phyloP scores from a whole-genome alignment of 2,888 invertebrate genomes.

The Oegoconia quadripuncta region DNA sequence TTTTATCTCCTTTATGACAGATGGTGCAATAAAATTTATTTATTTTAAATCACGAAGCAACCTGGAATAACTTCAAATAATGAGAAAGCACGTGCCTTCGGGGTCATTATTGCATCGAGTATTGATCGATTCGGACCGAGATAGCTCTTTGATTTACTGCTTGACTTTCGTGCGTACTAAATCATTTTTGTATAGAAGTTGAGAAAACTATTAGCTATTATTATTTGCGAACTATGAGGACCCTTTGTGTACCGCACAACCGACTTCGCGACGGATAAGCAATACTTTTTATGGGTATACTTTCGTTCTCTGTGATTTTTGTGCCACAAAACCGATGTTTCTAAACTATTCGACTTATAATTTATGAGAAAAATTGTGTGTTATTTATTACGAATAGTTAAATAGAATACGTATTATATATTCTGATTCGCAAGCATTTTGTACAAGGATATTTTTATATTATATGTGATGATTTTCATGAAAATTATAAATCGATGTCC shows the following conservation, averaged over 20 bases:
- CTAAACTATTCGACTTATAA: conserved; percentile 32
- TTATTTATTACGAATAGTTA: no score
- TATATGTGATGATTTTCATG: no score
- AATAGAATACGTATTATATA: no score
- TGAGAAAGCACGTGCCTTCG: conserved; percentile 68
- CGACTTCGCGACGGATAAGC: conserved; percentile 25
- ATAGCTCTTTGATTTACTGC: conserved; percentile 71
- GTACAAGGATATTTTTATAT: no score
- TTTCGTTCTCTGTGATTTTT: conserved; percentile 55
- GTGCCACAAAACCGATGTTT: conserved; percentile 50
- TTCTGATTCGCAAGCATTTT: no score
- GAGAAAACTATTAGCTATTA: conserved; percentile 77
- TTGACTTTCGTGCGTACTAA: conserved; percentile 71
- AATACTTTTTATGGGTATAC: conserved; percentile 51
- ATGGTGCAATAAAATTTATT: conserved; percentile 73
- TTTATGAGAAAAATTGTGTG: conserved; percentile 34
- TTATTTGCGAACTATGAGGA: conserved; percentile 65
- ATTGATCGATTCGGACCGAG: conserved; percentile 50
- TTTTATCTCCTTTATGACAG: conserved; percentile 71
- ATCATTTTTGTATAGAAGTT: conserved; percentile 73
- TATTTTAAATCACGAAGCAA: conserved; percentile 66
- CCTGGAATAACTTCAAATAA: conserved; percentile 57
- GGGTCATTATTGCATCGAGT: conserved; percentile 52
- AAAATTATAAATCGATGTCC: no score
- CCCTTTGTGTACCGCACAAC: conserved; percentile 53